phyloP scores from a whole-genome alignment of 2,797 vertebrate species.

The Corythornis leucogaster region DNA sequence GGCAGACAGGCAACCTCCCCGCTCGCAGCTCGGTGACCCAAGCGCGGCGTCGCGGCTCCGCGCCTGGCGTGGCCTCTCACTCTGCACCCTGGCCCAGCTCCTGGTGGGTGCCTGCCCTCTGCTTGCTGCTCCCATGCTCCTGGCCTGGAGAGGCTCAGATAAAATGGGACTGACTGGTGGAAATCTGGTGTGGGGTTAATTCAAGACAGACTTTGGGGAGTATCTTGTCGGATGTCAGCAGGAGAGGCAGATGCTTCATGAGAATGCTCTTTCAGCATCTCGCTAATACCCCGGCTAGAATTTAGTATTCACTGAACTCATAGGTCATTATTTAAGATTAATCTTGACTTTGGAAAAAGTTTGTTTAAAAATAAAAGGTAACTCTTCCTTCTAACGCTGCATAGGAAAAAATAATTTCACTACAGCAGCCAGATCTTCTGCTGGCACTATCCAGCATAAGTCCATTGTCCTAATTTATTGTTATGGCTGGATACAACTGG shows the following conservation, averaged over 20 bases:
- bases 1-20: not conserved
- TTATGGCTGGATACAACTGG: not conserved
- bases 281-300: slow-evolving; percentile 4
- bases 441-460: not conserved
- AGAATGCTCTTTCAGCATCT: slow-evolving; percentile 35
- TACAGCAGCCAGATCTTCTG: not conserved
- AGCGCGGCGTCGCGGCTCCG: not conserved
- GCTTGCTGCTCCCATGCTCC: slow-evolving; percentile 10
- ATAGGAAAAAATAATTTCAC: not conserved
- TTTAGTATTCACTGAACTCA: slow-evolving; percentile 32
- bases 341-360: slow-evolving; percentile 11
- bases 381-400: not conserved
- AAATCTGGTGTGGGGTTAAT: not conserved
- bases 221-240: not conserved
- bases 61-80: not conserved
- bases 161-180: slow-evolving; percentile 38
- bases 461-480: slow-evolving; percentile 15
- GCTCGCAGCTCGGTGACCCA: not conserved
- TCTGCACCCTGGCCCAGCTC: not conserved
- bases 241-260: not conserved
- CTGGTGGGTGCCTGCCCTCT: not conserved
- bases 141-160: not conserved
- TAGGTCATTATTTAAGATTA: not conserved
- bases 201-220: slow-evolving; percentile 20
- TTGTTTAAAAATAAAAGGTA: not conserved